Evolutionary conservation across 2,797 vertebrate genomes (phyloP), one percentile per base, ranked within the genome.

Genomic region (Chrysocyon brachyurus): DNA sequence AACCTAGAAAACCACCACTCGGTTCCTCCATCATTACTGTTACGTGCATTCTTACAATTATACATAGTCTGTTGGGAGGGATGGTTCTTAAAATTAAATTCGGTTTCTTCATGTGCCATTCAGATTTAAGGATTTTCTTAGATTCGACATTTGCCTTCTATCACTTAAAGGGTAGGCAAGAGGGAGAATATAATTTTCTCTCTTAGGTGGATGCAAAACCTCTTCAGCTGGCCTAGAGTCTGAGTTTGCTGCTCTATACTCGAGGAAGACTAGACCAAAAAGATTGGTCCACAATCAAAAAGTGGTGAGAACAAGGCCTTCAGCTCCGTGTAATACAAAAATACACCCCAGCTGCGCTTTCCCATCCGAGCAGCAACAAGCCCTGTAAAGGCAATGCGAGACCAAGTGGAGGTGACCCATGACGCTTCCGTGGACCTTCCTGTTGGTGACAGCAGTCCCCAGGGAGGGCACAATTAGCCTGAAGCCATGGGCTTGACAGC

Each of bases 91-190:
- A 73, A 73, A 87, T 95, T 66, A 95, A 52, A 68, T 28, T 82
- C 0, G 6, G 40, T 77, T 86, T 94, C 31, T 91, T 97, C 68
- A 75, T 19, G n/a, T 68, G 66, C 14, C 26, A 96, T 66, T 85
- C 54, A 82, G 70, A 92, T 73, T 70, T 93, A 17, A 79, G 19
- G n/a, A 85, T 87, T 97, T 81, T 90, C 84, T 85, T 78, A 90
- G 49, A 56, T 61, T 87, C 7, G 93, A 82, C 22, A 87, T 66
- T 90, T 91, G 91, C 14, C 14, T n/a, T 82, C 2, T 36, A 93
- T 31, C 92, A 10, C 9, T 77, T 73, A 70, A 59, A 96, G 17
- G 28, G 33, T 57, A 92, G 16, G 54, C 36, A 79, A 6, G 8
- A 78, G 8, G 40, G 2, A 12, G 12, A 63, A 68, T 12, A 36